Evolutionary conservation across 2,888 invertebrate species (phyloP), one percentile per base, ranked within the genome.

Genomic region (Drosophila maculinotata): DNA sequence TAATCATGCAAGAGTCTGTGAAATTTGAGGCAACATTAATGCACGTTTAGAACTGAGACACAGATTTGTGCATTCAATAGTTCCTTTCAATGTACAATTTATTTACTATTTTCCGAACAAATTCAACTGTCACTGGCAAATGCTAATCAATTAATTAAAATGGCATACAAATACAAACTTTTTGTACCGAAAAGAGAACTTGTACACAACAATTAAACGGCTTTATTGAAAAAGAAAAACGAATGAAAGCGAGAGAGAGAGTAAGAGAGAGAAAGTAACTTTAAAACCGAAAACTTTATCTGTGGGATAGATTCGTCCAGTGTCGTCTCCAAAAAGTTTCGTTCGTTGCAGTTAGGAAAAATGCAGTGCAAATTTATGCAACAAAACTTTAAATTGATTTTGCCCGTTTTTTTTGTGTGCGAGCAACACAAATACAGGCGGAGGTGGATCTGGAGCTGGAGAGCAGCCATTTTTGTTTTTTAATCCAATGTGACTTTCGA

Each of bases 371-470:
- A 85, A 83, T 86, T 72, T 80, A 86, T 78, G 76, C 78, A 79
- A 69, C 70, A 73, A 83, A 83, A 83, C 70, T 83, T 83, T 83
- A 83, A 86, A 86, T 86, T 80, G 75, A 83, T 87, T 83, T 82
- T 73, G 52, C 57, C 25, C 25, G 45, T 45, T 44, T 67, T 73
- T 63, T 7, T 41, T 26, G 14, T 42, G 7, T 42, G 30, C 30
- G 12, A 44, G 9, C n/a, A 17, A 20, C 17, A 44, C n/a, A 30
- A 17, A 3, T 20, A 20, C 28, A 23, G 26, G 28, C 23, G 35
- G 15, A 10, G 17, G 5, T 6, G 44, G 9, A n/a, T n/a, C n/a
- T n/a, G n/a, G 2, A 28, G 38, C 20, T 25, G 35, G 38, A 8
- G 25, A 10, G 38, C 23, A 9, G 30, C 17, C 41, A 57, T 67